phyloP scores from a whole-genome alignment of 2,797 vertebrate species.

The Hephaestus fuliginosus region DNA sequence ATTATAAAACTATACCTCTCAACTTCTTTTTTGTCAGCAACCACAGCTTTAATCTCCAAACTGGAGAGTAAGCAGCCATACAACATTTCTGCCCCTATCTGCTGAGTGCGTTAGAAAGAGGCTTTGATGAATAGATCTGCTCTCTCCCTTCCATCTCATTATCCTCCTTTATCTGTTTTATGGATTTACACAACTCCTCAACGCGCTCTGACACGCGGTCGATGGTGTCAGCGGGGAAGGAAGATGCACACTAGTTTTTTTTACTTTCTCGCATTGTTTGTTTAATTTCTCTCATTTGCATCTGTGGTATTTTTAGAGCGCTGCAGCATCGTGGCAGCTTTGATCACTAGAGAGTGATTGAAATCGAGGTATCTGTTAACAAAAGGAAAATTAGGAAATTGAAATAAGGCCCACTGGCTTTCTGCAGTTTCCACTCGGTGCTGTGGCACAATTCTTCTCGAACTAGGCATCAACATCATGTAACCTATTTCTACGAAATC shows the following conservation, averaged over 20 bases:
- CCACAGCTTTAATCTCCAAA: slow-evolving; percentile 77
- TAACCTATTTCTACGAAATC: slow-evolving; percentile 60
- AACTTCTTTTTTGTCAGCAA: slow-evolving; percentile 62
- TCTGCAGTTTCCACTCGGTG: slow-evolving; percentile 49
- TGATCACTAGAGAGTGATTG: slow-evolving; percentile 50
- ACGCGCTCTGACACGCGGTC: slow-evolving; percentile 68
- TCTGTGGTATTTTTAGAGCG: slow-evolving; percentile 48
- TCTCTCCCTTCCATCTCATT: slow-evolving; percentile 82
- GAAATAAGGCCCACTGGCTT: slow-evolving; percentile 39
- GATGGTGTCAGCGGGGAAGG: slow-evolving; percentile 56
- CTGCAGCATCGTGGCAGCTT: slow-evolving; percentile 17
- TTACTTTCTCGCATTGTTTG: slow-evolving; percentile 36
- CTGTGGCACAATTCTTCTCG: slow-evolving; percentile 61
- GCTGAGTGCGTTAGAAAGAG: slow-evolving; percentile 83
- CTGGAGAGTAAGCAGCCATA: slow-evolving; percentile 72
- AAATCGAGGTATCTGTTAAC: slow-evolving; percentile 50
- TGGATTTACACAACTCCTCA: slow-evolving; percentile 81
- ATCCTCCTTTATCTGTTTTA: slow-evolving; percentile 84
- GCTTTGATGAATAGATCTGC: slow-evolving; percentile 84
- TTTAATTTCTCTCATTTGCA: slow-evolving; percentile 38
- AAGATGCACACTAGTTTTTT: slow-evolving; percentile 53
- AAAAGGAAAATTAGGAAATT: slow-evolving; percentile 61
- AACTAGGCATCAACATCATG: slow-evolving; percentile 64
- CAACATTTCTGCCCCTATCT: slow-evolving; percentile 65
- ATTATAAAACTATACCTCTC: slow-evolving; percentile 35